These are phyloP conservation scores for Elachura formosa DNA, from an alignment of 2,113 vertebrate genomes.

Conservation along the genomic window DNA sequence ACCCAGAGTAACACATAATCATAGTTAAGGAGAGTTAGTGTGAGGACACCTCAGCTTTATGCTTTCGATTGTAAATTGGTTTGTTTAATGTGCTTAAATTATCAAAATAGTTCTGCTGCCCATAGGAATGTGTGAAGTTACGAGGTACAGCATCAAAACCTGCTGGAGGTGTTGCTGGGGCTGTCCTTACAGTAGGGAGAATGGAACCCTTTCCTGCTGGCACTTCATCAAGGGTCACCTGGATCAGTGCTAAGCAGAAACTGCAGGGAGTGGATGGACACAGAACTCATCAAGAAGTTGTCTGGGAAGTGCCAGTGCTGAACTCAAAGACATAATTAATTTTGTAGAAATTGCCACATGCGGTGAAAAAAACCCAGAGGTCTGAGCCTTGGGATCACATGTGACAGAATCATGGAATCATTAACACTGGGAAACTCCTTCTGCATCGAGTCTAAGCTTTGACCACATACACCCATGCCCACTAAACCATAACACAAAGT, in stretches of 20 bases:
- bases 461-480: neutral
- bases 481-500: neutral
- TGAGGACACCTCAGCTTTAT: neutral
- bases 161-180: neutral
- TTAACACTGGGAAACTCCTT: fast-evolving
- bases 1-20: too few relatives aligned
- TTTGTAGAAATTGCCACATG: neutral
- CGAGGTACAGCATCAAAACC: neutral
- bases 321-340: neutral
- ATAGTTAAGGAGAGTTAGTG: neutral
- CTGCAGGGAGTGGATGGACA: neutral
- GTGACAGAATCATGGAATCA: neutral
- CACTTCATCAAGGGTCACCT: too few relatives aligned
- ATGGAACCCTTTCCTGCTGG: neutral
- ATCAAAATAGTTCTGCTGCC: neutral
- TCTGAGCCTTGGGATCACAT: neutral
- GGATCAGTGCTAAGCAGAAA: neutral
- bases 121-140: neutral
- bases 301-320: too few relatives aligned
- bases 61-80: neutral
- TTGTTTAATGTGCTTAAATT: neutral
- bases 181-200: neutral
- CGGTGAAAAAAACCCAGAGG: neutral
- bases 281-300: neutral
- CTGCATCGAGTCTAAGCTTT: neutral